A percentile compares a stretch with the other conserved stretches of the same genome.
phyloP scores from a whole-genome alignment of 2,113 vertebrate species.

The Orientallactaga bullata region DNA sequence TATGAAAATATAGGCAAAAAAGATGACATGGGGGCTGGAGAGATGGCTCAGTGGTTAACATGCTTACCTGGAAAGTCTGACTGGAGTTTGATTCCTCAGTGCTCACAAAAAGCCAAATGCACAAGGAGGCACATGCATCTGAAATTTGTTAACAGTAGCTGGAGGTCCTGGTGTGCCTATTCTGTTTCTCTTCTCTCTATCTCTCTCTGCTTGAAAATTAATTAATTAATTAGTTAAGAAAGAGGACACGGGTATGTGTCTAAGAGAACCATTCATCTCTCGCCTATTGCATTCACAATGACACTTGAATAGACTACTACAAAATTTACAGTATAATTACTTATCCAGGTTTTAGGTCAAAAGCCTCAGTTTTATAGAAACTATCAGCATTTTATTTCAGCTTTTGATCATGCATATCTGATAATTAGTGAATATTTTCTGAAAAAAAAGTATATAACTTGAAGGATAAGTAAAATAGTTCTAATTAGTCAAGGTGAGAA shows the following conservation, averaged over 20 bases:
- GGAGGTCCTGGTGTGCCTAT: too few relatives aligned
- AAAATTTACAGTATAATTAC: neutral
- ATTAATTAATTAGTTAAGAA: neutral
- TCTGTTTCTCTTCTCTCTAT: too few relatives aligned
- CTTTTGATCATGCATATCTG: slow-evolving; percentile 8
- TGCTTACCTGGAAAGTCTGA: too few relatives aligned
- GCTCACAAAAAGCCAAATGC: too few relatives aligned
- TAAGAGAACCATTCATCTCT: neutral
- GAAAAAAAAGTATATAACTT: neutral
- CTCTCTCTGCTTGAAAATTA: too few relatives aligned
- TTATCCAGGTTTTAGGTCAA: neutral
- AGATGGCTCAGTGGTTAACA: too few relatives aligned
- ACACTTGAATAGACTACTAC: neutral
- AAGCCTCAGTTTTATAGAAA: neutral
- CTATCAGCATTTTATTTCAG: neutral
- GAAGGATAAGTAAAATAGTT: neutral
- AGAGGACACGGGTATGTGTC: neutral
- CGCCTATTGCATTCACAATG: neutral
- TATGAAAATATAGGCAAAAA: neutral
- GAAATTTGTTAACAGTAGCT: too few relatives aligned
- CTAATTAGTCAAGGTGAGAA: neutral
- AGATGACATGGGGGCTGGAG: neutral
- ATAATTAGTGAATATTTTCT: neutral
- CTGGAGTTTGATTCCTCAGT: too few relatives aligned
- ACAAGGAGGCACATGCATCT: too few relatives aligned